A percentile compares a stretch with the other conserved stretches of the same genome.
These are phyloP conservation scores for Malachius bipustulatus DNA, from an alignment of 2,888 invertebrate genomes.

Conservation along the genomic window DNA sequence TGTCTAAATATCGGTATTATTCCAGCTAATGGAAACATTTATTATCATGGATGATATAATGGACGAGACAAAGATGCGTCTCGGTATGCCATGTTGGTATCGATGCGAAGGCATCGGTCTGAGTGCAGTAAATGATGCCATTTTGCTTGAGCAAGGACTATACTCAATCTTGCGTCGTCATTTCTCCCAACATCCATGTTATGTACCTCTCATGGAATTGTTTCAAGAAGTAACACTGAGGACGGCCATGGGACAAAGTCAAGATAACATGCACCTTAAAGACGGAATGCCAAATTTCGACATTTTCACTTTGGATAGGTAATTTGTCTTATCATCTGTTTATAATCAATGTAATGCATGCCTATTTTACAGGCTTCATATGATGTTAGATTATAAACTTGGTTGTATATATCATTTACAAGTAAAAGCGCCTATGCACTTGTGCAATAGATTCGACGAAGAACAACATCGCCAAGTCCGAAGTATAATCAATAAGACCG, in stretches of 20 bases:
- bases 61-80: constrained; percentile 69
- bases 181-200: constrained; percentile 64
- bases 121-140: constrained; percentile 73
- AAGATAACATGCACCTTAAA: constrained; percentile 63
- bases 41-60: constrained; percentile 85
- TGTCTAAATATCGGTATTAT: no score
- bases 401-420: constrained; percentile 92
- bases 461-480: constrained; percentile 77
- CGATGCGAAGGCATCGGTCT: constrained; percentile 56
- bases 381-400: constrained; percentile 85
- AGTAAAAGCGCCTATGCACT: constrained; percentile 74
- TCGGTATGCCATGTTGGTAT: constrained; percentile 93
- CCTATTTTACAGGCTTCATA: constrained; percentile 76
- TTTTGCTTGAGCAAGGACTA: constrained; percentile 66
- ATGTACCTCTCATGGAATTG: constrained; percentile 65
- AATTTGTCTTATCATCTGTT: no score
- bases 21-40: constrained; percentile 79
- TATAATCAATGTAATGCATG: no score
- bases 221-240: constrained; percentile 66
- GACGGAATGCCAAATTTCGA: constrained; percentile 49
- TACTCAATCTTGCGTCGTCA: constrained; percentile 69
- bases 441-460: constrained; percentile 65
- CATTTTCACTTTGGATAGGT: constrained; percentile 26
- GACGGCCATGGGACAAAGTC: constrained; percentile 69
- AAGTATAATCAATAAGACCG: constrained; percentile 80